Conservation (phyloP, 2,113 vertebrate genomes). For the Rallus limicola region DNA sequence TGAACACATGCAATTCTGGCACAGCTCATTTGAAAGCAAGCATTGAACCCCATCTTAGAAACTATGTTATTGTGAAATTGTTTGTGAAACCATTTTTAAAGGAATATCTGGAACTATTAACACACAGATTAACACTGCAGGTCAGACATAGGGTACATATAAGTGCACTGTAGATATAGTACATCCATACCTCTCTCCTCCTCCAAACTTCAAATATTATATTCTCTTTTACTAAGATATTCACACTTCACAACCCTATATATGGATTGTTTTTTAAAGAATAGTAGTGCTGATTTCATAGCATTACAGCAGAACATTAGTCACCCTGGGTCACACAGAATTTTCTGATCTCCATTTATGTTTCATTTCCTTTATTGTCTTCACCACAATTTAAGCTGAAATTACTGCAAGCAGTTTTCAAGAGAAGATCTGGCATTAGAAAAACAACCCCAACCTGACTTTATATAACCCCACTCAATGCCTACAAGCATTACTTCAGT, state of each 20-base stretch:
- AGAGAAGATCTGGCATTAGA: not conserved
- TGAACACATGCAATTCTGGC: not conserved
- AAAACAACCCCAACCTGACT: conserved; percentile 4
- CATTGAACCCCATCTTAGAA: not conserved
- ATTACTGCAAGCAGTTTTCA: conserved; percentile 14
- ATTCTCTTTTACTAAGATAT: not conserved
- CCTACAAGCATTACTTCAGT: conserved; percentile 17
- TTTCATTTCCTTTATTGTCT: not conserved
- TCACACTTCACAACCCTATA: not conserved
- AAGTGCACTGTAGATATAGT: not conserved
- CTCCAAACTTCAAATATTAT: not conserved
- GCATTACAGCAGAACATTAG: not conserved
- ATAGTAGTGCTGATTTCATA: conserved; percentile 7
- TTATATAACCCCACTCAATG: conserved; percentile 10
- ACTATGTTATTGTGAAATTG: not conserved
- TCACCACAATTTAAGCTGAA: conserved; percentile 29
- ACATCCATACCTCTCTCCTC: not conserved
- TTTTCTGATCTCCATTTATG: not conserved
- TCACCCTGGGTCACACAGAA: not conserved
- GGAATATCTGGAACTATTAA: not conserved
- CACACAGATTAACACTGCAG: not conserved
- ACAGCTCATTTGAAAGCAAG: not conserved
- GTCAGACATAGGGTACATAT: not conserved
- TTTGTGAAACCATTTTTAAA: not conserved
- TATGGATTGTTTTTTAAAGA: not conserved